Evolutionary conservation across 1,140 invertebrate species (phyloP).

Genomic region (Atta texana): DNA sequence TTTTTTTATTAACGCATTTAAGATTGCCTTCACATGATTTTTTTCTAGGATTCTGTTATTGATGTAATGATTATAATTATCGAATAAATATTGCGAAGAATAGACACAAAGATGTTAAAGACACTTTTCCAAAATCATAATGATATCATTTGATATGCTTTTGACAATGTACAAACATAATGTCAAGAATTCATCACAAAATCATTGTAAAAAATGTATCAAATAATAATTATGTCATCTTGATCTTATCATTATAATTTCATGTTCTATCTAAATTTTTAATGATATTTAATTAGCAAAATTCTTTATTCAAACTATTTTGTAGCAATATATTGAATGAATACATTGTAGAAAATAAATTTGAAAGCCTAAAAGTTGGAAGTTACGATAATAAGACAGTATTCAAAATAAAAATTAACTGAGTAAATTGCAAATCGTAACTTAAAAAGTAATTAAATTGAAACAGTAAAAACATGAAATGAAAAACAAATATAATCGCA

Average conservation of each 20-base stretch:
- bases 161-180: too few species aligned
- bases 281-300: constrained; percentile 15
- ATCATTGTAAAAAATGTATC: too few species aligned
- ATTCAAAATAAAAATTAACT: constrained; percentile 29
- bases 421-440: constrained; percentile 30
- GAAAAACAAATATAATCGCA: not conserved
- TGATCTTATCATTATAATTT: too few species aligned
- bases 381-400: constrained; percentile 10
- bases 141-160: too few species aligned
- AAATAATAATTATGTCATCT: too few species aligned
- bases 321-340: not conserved
- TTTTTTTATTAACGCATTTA: not conserved
- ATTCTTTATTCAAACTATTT: not conserved
- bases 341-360: constrained; percentile 11
- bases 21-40: not conserved
- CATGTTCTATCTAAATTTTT: not conserved
- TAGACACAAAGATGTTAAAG: not conserved
- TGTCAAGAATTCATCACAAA: too few species aligned
- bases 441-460: constrained; percentile 48
- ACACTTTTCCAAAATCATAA: too few species aligned
- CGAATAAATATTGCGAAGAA: not conserved
- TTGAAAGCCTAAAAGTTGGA: constrained; percentile 26
- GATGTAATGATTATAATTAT: not conserved
- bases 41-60: not conserved
- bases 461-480: not conserved